phyloP scores from a whole-genome alignment of 2,888 invertebrate genomes.

The Rhyacophila evoluta region DNA sequence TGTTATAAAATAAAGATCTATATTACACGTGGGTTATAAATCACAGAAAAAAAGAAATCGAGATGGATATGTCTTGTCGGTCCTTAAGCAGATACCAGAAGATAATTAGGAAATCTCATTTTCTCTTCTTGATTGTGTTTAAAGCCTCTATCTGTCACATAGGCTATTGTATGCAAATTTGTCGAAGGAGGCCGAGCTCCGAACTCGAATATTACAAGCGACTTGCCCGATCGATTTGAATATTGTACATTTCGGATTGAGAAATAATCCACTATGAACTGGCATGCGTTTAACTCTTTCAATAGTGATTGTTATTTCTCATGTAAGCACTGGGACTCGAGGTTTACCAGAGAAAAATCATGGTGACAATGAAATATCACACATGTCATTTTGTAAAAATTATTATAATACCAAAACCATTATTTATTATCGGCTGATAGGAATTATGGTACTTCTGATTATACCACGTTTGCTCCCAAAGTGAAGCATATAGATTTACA shows the following conservation, averaged over 20 bases:
- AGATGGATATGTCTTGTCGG: not conserved
- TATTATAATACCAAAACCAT: too few relatives aligned
- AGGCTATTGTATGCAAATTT: conserved; percentile 49
- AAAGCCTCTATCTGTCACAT: conserved; percentile 28
- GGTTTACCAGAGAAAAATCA: too few relatives aligned
- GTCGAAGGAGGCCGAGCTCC: conserved; percentile 37
- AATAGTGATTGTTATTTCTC: too few relatives aligned
- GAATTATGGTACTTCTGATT: too few relatives aligned
- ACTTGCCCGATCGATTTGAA: conserved; percentile 33
- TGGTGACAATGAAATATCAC: too few relatives aligned
- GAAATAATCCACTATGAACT: not conserved
- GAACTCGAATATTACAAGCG: conserved; percentile 23
- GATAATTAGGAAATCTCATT: conserved; percentile 47
- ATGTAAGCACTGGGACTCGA: too few relatives aligned
- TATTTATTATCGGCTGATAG: too few relatives aligned
- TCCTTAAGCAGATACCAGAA: not conserved
- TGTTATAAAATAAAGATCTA: too few relatives aligned
- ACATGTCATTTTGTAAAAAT: too few relatives aligned
- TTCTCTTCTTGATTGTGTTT: conserved; percentile 39
- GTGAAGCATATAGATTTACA: too few relatives aligned
- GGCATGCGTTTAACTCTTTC: not conserved
- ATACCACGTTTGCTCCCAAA: too few relatives aligned
- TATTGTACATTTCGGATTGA: conserved; percentile 23
- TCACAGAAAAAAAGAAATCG: conserved; percentile 1
- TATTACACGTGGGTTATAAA: not conserved